Evolutionary conservation across 2,113 vertebrate species (phyloP), one percentile per base, ranked within the genome.

Genomic region (Cyphomyrus plagiostoma): DNA sequence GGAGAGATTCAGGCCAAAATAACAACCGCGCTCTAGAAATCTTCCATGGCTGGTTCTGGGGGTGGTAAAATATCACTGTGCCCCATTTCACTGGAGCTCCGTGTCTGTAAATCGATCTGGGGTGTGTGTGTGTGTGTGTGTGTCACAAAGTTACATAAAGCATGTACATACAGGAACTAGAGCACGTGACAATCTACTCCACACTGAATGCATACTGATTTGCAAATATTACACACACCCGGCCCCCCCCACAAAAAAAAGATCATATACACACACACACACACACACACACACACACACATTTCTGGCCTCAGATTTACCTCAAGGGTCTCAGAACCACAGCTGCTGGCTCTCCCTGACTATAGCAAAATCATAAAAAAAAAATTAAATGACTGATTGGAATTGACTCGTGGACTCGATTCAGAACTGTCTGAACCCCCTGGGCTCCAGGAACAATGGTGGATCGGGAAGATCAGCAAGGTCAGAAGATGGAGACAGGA

Each of bases 1-100:
- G 89, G 88, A 62, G 6, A 84, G 21, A 82, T 89, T 88, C n/a
- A 91, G 89, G 49, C n/a, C 74, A 80, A 7, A 80, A 19, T 42
- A 35, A 39, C 30, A 77, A 42, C 74, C 74, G 0, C 7, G 35
- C 15, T 39, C 74, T 80, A 39, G 74, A 21, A 80, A 42, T 80
- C 35, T 6, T 80, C 35, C 26, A 30, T 42, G 74, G 30, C 35
- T 80, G 4, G 13, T 77, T 39, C 35, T 77, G 11, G 15, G 4
- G 70, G 13, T 35, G 35, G 30, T 19, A 80, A 19, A 80, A 19
- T 35, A 80, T 77, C 26, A 30, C 66, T 70, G 26, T 4, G 66
- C 66, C 66, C 66, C n/a, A 77, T 77, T 39, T 77, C 30, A 66
- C 9, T 26, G 8, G 62, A n/a, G 62, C n/a, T 30, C n/a, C n/a